Percentiles rank a stretch among this genome's conserved stretches.
These are phyloP conservation scores for Sericinus montela DNA, from an alignment of 2,888 invertebrate species.

Conservation along the genomic window DNA sequence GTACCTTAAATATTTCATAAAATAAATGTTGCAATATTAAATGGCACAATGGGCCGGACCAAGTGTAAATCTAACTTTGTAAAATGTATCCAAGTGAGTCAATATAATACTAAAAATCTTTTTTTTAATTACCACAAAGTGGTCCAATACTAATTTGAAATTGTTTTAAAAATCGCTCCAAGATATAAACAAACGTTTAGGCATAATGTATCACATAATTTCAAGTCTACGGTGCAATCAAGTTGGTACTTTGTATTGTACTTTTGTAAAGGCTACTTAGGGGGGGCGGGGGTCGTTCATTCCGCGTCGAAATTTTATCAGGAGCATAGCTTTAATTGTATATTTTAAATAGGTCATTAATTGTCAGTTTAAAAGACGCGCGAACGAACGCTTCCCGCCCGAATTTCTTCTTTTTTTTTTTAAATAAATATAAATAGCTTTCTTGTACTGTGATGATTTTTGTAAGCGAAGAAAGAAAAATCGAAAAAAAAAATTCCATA, in stretches of 20 bases:
- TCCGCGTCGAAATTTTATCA: neutral
- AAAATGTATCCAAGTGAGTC: too few species aligned
- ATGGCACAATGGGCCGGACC: too few species aligned
- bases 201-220: neutral
- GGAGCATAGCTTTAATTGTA: constrained; percentile 6
- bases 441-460: constrained; percentile 17
- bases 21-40: too few species aligned
- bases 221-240: neutral
- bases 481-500: constrained; percentile 22
- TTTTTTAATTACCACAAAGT: too few species aligned
- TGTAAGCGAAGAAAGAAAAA: constrained; percentile 20
- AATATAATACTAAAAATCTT: too few species aligned
- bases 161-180: too few species aligned
- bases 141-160: too few species aligned
- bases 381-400: neutral
- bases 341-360: constrained; percentile 4
- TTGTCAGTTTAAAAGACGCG: neutral
- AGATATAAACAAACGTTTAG: constrained; percentile 14
- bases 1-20: too few species aligned
- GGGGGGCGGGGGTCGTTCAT: neutral
- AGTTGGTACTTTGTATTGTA: neutral
- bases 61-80: too few species aligned
- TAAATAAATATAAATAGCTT: neutral
- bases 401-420: too few species aligned
- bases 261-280: neutral